Conservation (phyloP, 2,888 invertebrate species). For the Automeris io region DNA sequence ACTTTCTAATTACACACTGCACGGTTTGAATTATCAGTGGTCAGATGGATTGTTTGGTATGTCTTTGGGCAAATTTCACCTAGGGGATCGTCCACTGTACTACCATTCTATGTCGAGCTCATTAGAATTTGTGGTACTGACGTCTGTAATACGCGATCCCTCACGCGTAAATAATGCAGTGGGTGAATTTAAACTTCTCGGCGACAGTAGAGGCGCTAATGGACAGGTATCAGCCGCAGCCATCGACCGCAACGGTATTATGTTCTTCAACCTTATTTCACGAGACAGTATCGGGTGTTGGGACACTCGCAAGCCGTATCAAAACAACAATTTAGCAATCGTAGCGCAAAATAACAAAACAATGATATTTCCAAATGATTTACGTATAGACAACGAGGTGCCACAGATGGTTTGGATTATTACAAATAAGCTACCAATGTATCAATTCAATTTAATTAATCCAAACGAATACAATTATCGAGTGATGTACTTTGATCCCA, state of each 20-base stretch:
- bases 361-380: constrained; percentile 87
- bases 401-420: constrained; percentile 86
- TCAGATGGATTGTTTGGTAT: constrained; percentile 88
- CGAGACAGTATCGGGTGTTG: constrained; percentile 88
- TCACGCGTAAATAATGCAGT: constrained; percentile 49
- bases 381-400: constrained; percentile 84
- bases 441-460: constrained; percentile 82
- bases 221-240: constrained; percentile 87
- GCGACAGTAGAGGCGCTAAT: constrained; percentile 72
- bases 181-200: constrained; percentile 58
- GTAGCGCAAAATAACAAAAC: constrained; percentile 79
- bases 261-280: constrained; percentile 89
- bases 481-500: constrained; percentile 81
- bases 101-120: constrained; percentile 91
- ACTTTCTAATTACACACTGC: constrained; percentile 84
- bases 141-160: constrained; percentile 83
- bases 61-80: constrained; percentile 78
- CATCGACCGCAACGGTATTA: constrained; percentile 83
- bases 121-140: constrained; percentile 84
- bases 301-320: constrained; percentile 87
- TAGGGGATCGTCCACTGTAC: constrained; percentile 81
- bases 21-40: constrained; percentile 88
- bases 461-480: constrained; percentile 84
- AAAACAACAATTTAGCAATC: constrained; percentile 78
- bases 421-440: constrained; percentile 85